Evolutionary conservation across 2,888 invertebrate genomes (phyloP).

Genomic region (Lamellibrachia satsuma): DNA sequence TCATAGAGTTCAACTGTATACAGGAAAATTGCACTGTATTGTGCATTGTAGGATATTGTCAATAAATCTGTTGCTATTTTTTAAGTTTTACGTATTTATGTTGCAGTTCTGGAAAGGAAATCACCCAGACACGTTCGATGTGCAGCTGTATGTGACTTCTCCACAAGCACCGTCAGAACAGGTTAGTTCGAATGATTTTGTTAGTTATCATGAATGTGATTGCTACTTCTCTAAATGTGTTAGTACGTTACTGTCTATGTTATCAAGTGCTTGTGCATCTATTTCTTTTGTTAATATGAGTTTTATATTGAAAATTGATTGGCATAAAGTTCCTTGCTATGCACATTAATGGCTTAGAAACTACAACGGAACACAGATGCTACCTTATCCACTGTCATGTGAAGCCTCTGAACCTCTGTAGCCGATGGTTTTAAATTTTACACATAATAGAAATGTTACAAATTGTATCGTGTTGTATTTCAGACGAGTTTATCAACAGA

Average conservation of each 20-base stretch:
- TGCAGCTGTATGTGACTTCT: constrained; percentile 26
- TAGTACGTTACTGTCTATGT: not conserved
- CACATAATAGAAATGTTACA: too few species aligned
- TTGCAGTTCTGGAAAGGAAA: constrained; percentile 30
- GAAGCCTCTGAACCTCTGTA: too few species aligned
- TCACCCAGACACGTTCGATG: constrained; percentile 29
- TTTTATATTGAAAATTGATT: not conserved
- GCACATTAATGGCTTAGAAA: too few species aligned
- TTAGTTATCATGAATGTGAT: too few species aligned
- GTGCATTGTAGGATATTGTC: not conserved
- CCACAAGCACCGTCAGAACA: not conserved
- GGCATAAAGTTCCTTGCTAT: not conserved
- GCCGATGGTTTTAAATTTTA: too few species aligned
- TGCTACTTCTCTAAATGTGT: not conserved
- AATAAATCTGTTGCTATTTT: not conserved
- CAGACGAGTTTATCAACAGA: not conserved
- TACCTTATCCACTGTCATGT: too few species aligned
- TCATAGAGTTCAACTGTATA: not conserved
- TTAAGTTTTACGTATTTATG: not conserved
- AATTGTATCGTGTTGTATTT: not conserved
- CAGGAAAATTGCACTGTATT: too few species aligned
- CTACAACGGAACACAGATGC: not conserved
- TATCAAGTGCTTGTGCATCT: too few species aligned
- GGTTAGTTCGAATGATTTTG: not conserved
- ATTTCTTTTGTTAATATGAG: too few species aligned